Evolutionary conservation across 2,113 vertebrate genomes (phyloP).

Genomic region (Oncorhynchus tshawytscha): DNA sequence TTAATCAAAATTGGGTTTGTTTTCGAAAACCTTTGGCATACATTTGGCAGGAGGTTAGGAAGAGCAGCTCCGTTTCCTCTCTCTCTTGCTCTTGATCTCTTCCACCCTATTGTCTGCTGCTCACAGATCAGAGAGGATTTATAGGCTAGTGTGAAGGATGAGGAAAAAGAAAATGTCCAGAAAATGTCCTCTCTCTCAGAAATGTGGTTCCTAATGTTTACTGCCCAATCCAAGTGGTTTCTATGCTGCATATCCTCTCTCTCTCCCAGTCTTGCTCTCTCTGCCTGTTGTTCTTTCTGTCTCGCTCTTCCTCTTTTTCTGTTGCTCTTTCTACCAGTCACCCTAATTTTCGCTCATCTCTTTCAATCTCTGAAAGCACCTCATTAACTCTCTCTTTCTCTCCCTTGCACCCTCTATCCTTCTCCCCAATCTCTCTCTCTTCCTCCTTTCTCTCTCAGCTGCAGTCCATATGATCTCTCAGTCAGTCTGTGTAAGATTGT

Average conservation of each 20-base stretch:
- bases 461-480: slow-evolving; percentile 42
- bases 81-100: too few species aligned
- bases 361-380: too few species aligned
- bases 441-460: slow-evolving; percentile 26
- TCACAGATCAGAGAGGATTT: neutral
- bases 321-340: neutral
- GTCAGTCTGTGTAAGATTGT: slow-evolving; percentile 20
- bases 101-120: neutral
- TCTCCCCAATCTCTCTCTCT: neutral
- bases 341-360: neutral
- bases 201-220: slow-evolving; percentile 5
- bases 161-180: neutral
- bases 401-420: neutral
- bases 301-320: neutral
- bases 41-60: too few species aligned
- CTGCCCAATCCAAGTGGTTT: neutral
- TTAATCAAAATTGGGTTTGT: too few species aligned
- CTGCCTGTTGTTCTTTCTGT: neutral
- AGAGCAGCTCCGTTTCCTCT: too few species aligned
- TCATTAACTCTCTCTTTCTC: too few species aligned
- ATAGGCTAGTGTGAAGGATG: slow-evolving; percentile 3
- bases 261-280: neutral
- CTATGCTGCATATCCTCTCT: neutral
- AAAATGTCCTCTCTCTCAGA: slow-evolving; percentile 7
- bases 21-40: too few species aligned